Evolutionary conservation across 1,140 invertebrate species (phyloP).

Genomic region (Hermetia illucens): DNA sequence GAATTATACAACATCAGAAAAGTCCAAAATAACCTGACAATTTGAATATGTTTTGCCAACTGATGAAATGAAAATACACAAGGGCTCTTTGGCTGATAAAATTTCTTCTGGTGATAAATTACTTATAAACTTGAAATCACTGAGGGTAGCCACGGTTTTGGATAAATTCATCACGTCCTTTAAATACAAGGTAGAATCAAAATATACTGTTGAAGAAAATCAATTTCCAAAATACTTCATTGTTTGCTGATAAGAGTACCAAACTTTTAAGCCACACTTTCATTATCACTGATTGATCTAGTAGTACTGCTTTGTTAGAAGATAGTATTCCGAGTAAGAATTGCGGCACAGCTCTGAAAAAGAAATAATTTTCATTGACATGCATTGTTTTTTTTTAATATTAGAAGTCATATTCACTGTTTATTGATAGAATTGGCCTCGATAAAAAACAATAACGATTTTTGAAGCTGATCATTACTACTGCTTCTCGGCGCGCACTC

Average conservation of each 20-base stretch:
- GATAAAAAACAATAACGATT: slow-evolving; percentile 11
- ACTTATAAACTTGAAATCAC: slow-evolving; percentile 13
- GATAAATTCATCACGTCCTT: slow-evolving; percentile 12
- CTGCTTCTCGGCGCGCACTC: not conserved
- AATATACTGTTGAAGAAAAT: not conserved
- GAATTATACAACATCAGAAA: not conserved
- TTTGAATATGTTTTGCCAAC: slow-evolving; percentile 16
- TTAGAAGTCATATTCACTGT: slow-evolving; percentile 9
- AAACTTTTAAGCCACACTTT: slow-evolving; percentile 25
- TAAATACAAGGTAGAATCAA: not conserved
- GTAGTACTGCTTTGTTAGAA: not conserved
- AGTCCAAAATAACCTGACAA: not conserved
- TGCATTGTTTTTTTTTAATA: not conserved
- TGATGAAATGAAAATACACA: slow-evolving; percentile 21
- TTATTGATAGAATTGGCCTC: slow-evolving; percentile 13
- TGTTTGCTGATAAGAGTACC: slow-evolving; percentile 16
- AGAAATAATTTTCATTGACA: not conserved
- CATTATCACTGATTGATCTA: slow-evolving; percentile 10
- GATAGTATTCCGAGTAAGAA: slow-evolving; percentile 15
- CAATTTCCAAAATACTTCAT: slow-evolving; percentile 9
- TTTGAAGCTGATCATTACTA: slow-evolving; percentile 6
- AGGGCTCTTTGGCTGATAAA: slow-evolving; percentile 18
- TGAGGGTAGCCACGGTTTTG: slow-evolving; percentile 10
- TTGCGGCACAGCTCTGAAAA: slow-evolving; percentile 13
- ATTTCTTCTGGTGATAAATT: slow-evolving; percentile 7